Evolutionary conservation across 2,888 invertebrate species (phyloP), one percentile per base, ranked within the genome.

Genomic region (Pyrgus malvae): DNA sequence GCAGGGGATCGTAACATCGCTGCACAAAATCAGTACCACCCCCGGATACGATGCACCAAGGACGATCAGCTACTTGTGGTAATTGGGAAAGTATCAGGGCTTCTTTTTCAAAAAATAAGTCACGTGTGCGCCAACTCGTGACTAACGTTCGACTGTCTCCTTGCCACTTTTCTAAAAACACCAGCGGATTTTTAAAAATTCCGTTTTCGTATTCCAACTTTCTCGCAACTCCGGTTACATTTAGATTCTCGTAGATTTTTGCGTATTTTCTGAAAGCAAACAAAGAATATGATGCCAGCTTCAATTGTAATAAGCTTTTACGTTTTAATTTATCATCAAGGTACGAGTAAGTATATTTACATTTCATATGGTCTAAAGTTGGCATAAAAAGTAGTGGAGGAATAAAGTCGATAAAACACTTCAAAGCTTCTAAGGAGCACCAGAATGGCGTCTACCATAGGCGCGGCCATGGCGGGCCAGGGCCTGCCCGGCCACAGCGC

Each of bases 1-100:
- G 29, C 4, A 42, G 37, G 8, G 45, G 12, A 1, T 93, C 93
- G 45, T 94, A 81, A 94, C 96, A 96, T 0, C 71, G 72, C 12
- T 95, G 92, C 1, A 76, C 72, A 12, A 91, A 91, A 21, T 74
- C 64, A 62, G 93, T 91, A 6, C 16, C 21, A 25, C 23, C 33
- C n/a, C 29, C 21, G 12, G 29, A 41, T 27, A 33, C 11, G 7
- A 25, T 7, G 17, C 50, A 50, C 2, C 9, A 14, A 17, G 44
- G 19, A 64, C 62, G 55, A 17, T 9, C 37, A 8, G 3, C n/a
- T 21, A 17, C 48, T 3, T 2, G 61, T 25, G 31, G 68, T 6
- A 14, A 14, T 17, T 3, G 17, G 21, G 16, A 16, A 29, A 7
- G 7, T 0, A 16, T 9, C n/a, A 29, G 17, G 19, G n/a, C 11